Evolutionary conservation across 2,113 vertebrate species (phyloP).

Genomic region (Ceyx melanurus): DNA sequence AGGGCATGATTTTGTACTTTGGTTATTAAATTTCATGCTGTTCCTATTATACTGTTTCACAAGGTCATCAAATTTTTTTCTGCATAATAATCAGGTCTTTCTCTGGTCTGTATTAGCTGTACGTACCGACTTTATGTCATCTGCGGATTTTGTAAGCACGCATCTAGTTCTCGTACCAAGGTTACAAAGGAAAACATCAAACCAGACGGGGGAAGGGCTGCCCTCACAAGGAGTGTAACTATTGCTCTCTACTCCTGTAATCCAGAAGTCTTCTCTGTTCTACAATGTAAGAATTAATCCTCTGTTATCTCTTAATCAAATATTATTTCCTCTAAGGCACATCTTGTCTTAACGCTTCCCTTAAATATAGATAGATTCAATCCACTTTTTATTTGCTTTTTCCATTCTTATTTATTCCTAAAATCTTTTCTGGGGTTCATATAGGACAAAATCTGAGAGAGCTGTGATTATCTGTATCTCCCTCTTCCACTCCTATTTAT

Average conservation of each 20-base stretch:
- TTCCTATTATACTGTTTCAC: conserved; percentile 53
- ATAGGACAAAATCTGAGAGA: neutral
- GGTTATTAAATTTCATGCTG: conserved; percentile 68
- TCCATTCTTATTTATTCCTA: neutral
- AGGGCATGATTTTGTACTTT: conserved; percentile 64
- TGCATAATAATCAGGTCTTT: conserved; percentile 60
- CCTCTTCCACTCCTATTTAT: neutral
- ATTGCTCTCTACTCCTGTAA: neutral
- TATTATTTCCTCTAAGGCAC: neutral
- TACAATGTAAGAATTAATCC: neutral
- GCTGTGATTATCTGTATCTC: neutral
- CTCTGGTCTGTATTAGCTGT: conserved; percentile 11
- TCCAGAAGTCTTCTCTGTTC: neutral
- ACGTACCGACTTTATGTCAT: conserved; percentile 3
- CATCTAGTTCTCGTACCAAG: neutral
- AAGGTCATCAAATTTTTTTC: conserved; percentile 65
- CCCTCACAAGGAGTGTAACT: neutral
- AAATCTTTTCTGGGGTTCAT: neutral
- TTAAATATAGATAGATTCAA: neutral
- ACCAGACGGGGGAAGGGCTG: neutral
- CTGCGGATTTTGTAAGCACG: neutral
- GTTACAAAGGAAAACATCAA: neutral
- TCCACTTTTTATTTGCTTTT: neutral
- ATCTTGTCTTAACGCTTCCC: neutral
- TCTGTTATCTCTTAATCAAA: neutral